A percentile compares a stretch with the other conserved stretches of the same genome.
Conservation (phyloP, 2,888 invertebrate species). For the Hirtodrosophila duncani region DNA sequence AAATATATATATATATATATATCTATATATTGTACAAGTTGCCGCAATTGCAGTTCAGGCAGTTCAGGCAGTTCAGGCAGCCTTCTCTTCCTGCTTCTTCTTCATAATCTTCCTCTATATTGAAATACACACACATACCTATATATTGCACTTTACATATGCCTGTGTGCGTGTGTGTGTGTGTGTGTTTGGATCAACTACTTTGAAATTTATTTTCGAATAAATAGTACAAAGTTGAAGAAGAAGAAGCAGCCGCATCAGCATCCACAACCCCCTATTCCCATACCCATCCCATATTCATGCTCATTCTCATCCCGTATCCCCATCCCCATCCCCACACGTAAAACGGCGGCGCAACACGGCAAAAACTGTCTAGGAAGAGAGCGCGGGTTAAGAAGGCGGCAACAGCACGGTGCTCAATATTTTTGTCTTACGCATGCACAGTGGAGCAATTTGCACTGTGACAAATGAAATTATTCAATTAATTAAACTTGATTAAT, state of each 20-base stretch:
- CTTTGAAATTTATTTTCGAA: slow-evolving; percentile 72
- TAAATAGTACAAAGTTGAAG: slow-evolving; percentile 71
- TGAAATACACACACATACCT: slow-evolving; percentile 7
- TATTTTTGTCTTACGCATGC: slow-evolving; percentile 46
- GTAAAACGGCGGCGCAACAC: slow-evolving; percentile 3
- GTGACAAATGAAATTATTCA: slow-evolving; percentile 13
- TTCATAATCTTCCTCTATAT: too few species aligned
- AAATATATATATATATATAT: slow-evolving; percentile 33
- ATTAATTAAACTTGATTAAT: slow-evolving; percentile 37
- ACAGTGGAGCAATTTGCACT: slow-evolving; percentile 40
- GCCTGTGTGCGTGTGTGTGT: slow-evolving; percentile 4
- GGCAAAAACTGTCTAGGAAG: too few species aligned
- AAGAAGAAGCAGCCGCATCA: slow-evolving; percentile 43
- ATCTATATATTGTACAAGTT: slow-evolving; percentile 4
- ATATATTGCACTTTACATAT: slow-evolving; percentile 21
- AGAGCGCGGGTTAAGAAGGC: too few species aligned
- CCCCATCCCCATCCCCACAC: slow-evolving; percentile 7
- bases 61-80: too few species aligned
- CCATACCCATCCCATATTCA: slow-evolving; percentile 14
- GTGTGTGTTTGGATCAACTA: slow-evolving; percentile 50
- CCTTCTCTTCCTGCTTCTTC: too few species aligned
- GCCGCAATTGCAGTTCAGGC: too few species aligned
- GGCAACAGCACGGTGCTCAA: slow-evolving; percentile 8
- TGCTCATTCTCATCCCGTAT: slow-evolving; percentile 1
- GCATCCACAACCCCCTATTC: slow-evolving; percentile 25